Evolutionary conservation across 2,888 invertebrate genomes (phyloP), one percentile per base, ranked within the genome.

Genomic region (Nemurella pictetii): DNA sequence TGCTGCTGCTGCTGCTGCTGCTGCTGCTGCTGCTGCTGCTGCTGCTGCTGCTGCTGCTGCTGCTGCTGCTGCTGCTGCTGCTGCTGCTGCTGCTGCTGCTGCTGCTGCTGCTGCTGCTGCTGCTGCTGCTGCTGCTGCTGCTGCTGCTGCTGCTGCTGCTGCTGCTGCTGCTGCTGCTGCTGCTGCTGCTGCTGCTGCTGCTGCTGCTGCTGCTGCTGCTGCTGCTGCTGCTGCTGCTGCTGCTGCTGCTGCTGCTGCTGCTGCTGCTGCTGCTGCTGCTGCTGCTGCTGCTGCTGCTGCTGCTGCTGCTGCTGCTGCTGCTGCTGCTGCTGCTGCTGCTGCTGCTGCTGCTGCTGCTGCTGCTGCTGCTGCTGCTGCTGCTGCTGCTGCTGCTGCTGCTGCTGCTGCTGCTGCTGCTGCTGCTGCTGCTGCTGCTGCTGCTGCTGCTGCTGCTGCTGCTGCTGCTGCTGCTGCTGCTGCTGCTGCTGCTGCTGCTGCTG

Each of bases 151-250:
- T 84, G n/a, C 25, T 84, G 27, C 27, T 84, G 35, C 20, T 84
- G 29, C 27, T 73, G 20, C 32, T 73, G 25, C 26, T 85, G 29
- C 32, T 85, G 27, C 77, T 73, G 27, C 15, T 85, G 29, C 73
- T 73, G 25, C 30, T 84, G 73, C 84, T 30, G n/a, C 72, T 73
- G 74, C 28, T 78, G 73, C 29, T 55, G n/a, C 83, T 84, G 27
- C n/a, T 84, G 12, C 84, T 84, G 27, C 73, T 84, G 9, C 84
- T 72, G n/a, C 83, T 84, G n/a, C 28, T 84, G 28, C 9, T 84
- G 27, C 83, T 84, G 27, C 83, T 84, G n/a, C 73, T 84, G 28
- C 29, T 84, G 27, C 83, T 84, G n/a, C 29, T 84, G 27, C 29
- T 84, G 27, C 75, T 85, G 7, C 75, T 7, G 15, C 9, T 75